phyloP scores from a whole-genome alignment of 30 jellyfish, hydroid and myxozoan species.

The Aurelia sp. region DNA sequence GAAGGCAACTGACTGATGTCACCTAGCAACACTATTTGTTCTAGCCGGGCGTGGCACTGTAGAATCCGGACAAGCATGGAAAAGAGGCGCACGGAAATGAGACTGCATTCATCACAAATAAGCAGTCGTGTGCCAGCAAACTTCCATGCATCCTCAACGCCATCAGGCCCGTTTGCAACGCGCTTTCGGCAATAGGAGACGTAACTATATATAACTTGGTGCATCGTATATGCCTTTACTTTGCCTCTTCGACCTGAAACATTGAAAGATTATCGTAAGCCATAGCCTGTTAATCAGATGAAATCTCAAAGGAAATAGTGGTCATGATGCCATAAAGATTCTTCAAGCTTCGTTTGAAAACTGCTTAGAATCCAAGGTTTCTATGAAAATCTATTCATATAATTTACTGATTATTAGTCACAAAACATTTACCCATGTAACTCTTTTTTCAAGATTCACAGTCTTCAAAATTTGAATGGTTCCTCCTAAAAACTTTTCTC shows the following conservation, averaged over 20 bases:
- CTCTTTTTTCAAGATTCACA: no score
- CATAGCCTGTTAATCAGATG: no score
- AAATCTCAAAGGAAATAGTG: no score
- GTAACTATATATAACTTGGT: slow-evolving; percentile 18
- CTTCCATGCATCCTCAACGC: neutral
- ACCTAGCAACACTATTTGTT: slow-evolving; percentile 11
- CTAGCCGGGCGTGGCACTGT: slow-evolving; percentile 5
- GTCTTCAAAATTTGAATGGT: no score
- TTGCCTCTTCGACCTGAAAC: neutral
- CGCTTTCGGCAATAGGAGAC: slow-evolving; percentile 14
- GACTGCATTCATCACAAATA: slow-evolving; percentile 38
- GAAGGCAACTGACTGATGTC: slow-evolving; percentile 26
- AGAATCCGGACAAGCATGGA: slow-evolving; percentile 25
- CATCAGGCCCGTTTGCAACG: neutral
- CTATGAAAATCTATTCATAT: no score
- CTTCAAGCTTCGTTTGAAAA: no score
- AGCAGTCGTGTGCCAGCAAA: slow-evolving; percentile 5
- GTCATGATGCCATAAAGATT: no score
- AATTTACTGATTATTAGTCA: no score
- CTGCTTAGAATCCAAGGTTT: no score
- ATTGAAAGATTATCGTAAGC: neutral
- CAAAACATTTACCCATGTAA: no score
- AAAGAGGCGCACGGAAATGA: slow-evolving; percentile 23
- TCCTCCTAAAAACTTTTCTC: no score
- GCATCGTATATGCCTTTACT: slow-evolving; percentile 26